Conservation (phyloP, 2,888 invertebrate genomes). For the Dascillus cervinus region DNA sequence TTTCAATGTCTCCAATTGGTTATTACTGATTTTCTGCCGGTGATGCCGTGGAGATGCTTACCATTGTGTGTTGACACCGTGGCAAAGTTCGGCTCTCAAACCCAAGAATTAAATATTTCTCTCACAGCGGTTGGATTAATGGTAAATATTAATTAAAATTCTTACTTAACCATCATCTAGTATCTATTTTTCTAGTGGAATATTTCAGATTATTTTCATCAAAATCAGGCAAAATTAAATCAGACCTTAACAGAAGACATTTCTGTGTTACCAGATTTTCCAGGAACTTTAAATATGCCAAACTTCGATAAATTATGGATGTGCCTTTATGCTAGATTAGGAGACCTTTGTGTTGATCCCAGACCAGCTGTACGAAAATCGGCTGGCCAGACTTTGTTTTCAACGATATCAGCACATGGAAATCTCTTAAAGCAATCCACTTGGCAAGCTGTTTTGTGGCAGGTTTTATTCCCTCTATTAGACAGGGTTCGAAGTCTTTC, state of each 20-base stretch:
- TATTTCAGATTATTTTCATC: slow-evolving; percentile 94
- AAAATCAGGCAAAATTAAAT: slow-evolving; percentile 81
- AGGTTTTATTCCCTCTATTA: slow-evolving; percentile 89
- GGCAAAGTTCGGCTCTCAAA: slow-evolving; percentile 92
- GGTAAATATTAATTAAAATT: slow-evolving; percentile 50
- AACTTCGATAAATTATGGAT: slow-evolving; percentile 93
- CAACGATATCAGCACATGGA: slow-evolving; percentile 94
- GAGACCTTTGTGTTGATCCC: slow-evolving; percentile 88
- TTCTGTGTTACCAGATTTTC: slow-evolving; percentile 75
- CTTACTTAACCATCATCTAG: background rate
- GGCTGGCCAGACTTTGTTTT: slow-evolving; percentile 94
- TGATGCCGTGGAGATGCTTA: slow-evolving; percentile 87
- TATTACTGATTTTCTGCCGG: slow-evolving; percentile 87
- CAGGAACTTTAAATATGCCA: slow-evolving; percentile 74
- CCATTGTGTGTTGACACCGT: slow-evolving; percentile 87
- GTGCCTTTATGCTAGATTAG: slow-evolving; percentile 83
- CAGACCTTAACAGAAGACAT: slow-evolving; percentile 65
- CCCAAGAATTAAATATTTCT: slow-evolving; percentile 93
- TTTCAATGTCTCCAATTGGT: slow-evolving; percentile 95
- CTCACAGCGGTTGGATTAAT: slow-evolving; percentile 93
- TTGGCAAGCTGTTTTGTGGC: slow-evolving; percentile 93
- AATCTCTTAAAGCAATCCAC: slow-evolving; percentile 77
- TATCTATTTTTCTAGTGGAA: slow-evolving; percentile 73
- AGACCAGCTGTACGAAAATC: slow-evolving; percentile 95
- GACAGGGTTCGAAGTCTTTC: slow-evolving; percentile 80